A percentile compares a stretch with the other conserved stretches of the same genome.
Conservation (phyloP, 2,888 invertebrate genomes). For the Ennomos quercinarius region DNA sequence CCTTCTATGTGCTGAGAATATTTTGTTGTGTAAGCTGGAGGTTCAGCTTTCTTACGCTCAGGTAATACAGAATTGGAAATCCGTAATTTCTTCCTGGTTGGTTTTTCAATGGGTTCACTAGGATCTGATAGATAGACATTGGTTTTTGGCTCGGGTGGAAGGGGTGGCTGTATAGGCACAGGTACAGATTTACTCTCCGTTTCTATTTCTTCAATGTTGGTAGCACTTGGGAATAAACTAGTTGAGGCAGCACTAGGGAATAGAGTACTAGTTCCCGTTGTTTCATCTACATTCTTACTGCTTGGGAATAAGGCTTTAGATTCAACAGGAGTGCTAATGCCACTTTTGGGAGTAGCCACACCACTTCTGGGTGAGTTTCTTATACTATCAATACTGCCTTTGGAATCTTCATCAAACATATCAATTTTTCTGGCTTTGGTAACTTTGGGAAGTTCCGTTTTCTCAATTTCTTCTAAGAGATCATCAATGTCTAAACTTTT, state of each 20-base stretch:
- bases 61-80: conserved; percentile 77
- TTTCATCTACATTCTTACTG: conserved; percentile 27
- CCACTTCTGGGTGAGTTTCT: conserved; percentile 58
- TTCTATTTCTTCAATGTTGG: conserved; percentile 51
- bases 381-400: conserved; percentile 48
- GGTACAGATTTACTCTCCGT: conserved; percentile 45
- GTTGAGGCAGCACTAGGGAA: conserved; percentile 60
- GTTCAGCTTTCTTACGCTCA: conserved; percentile 61
- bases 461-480: conserved; percentile 74
- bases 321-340: conserved; percentile 53
- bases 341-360: conserved; percentile 36
- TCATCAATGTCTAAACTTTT: conserved; percentile 62
- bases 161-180: conserved; percentile 28
- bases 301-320: conserved; percentile 22
- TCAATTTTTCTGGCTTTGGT: conserved; percentile 57
- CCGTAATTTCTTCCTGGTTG: conserved; percentile 69
- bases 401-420: conserved; percentile 49
- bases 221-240: conserved; percentile 54
- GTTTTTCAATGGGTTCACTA: conserved; percentile 57
- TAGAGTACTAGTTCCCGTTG: conserved; percentile 44
- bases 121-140: conserved; percentile 69
- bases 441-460: conserved; percentile 70
- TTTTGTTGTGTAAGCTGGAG: conserved; percentile 74
- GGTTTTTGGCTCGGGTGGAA: conserved; percentile 61
- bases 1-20: conserved; percentile 78